These are phyloP conservation scores for Sebastes schlegelii DNA, from an alignment of 2,113 vertebrate genomes.

Conservation along the genomic window DNA sequence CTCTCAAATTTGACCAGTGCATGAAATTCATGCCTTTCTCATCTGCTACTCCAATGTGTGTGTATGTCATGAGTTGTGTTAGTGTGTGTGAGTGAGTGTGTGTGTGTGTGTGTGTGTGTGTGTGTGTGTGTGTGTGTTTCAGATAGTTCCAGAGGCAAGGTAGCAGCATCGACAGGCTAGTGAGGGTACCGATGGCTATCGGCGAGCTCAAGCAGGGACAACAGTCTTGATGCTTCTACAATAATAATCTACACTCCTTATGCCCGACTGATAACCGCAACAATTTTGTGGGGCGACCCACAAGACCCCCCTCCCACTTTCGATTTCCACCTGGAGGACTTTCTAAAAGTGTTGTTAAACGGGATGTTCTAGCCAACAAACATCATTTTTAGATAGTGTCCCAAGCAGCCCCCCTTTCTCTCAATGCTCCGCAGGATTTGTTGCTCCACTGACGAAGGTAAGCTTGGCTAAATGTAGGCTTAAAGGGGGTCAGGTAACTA, in stretches of 20 bases:
- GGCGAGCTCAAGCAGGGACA: conserved; percentile 16
- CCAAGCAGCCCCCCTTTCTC: background rate
- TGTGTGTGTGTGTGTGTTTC: background rate
- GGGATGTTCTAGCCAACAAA: conserved; percentile 22
- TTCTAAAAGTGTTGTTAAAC: conserved; percentile 44
- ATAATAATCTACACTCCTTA: conserved; percentile 38
- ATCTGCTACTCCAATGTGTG: background rate
- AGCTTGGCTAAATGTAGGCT: conserved; percentile 54
- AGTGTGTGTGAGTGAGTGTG: background rate
- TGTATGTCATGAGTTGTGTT: background rate
- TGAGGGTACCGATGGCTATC: conserved; percentile 43
- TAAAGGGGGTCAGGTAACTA: conserved; percentile 52
- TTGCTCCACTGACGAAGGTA: conserved; percentile 45
- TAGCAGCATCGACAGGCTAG: conserved; percentile 29
- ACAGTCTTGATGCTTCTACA: conserved; percentile 41
- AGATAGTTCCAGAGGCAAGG: conserved; percentile 30
- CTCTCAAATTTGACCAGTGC: background rate
- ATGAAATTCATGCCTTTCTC: background rate
- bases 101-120: no score
- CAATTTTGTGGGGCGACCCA: background rate
- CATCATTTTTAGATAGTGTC: conserved; percentile 44
- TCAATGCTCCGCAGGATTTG: conserved; percentile 45
- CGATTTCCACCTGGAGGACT: conserved; percentile 33
- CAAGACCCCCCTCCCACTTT: background rate
- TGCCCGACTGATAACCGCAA: conserved; percentile 31